Conservation (phyloP, 1,140 invertebrate species). For the Drosophila kepulauana region DNA sequence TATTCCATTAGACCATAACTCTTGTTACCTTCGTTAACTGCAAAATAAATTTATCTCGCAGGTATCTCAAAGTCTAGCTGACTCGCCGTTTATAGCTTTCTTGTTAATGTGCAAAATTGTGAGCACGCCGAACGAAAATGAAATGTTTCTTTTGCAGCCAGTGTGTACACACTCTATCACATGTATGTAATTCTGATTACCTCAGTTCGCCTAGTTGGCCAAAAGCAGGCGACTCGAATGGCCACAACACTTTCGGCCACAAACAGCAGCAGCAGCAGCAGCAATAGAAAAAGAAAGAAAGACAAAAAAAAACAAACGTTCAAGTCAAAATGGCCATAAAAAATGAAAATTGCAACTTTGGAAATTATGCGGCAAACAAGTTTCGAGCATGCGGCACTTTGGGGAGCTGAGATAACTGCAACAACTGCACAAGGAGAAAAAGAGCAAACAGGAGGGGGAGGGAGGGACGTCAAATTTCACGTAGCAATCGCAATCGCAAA, state of each 20-base stretch:
- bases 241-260: conserved; percentile 58
- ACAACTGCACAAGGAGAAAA: neutral
- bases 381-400: conserved; percentile 46
- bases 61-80: neutral
- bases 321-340: conserved; percentile 61
- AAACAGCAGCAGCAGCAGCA: conserved; percentile 1
- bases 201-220: conserved; percentile 43
- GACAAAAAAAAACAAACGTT: conserved; percentile 3
- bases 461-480: conserved; percentile 29
- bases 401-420: conserved; percentile 29
- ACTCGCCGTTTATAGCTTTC: neutral
- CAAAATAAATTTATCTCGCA: neutral
- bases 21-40: no score
- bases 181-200: conserved; percentile 60
- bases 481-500: conserved; percentile 28
- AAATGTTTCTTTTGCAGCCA: conserved; percentile 2
- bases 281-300: conserved; percentile 20
- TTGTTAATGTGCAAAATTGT: conserved; percentile 5
- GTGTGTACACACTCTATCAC: conserved; percentile 1
- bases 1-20: no score
- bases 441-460: neutral
- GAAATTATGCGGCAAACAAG: conserved; percentile 72
- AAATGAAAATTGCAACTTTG: conserved; percentile 74
- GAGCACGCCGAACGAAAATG: conserved; percentile 32
- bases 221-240: conserved; percentile 26